phyloP scores from a whole-genome alignment of 2,113 vertebrate genomes.

The Rhinoptilus africanus region DNA sequence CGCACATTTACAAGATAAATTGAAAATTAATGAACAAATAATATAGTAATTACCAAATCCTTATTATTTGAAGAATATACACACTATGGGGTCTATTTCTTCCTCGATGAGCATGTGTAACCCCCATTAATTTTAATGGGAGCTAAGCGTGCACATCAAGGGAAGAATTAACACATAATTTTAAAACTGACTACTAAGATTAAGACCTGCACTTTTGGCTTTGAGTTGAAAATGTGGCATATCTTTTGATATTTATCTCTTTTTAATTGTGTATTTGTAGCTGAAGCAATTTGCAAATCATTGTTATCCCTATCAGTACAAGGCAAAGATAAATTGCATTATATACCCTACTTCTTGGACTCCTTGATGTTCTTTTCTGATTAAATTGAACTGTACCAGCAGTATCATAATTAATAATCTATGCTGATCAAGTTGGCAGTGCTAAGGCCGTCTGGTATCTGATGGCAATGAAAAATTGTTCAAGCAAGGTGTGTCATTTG shows the following conservation, averaged over 20 bases:
- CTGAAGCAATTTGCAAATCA: constrained; percentile 76
- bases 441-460: constrained; percentile 15
- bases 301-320: constrained; percentile 74
- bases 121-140: constrained; percentile 83
- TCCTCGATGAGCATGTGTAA: constrained; percentile 73
- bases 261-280: constrained; percentile 80
- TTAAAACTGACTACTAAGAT: constrained; percentile 71
- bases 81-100: constrained; percentile 71
- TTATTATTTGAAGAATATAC: constrained; percentile 72
- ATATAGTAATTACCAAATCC: constrained; percentile 75
- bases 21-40: constrained; percentile 82
- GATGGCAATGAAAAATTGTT: constrained; percentile 49
- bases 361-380: constrained; percentile 74
- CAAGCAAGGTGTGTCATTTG: constrained; percentile 41
- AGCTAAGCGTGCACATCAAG: constrained; percentile 77
- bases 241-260: constrained; percentile 76
- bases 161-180: constrained; percentile 65
- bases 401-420: constrained; percentile 78
- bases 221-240: constrained; percentile 73
- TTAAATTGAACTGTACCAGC: constrained; percentile 67
- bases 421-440: constrained; percentile 50
- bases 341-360: constrained; percentile 65
- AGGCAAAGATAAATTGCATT: constrained; percentile 74
- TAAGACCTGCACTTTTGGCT: constrained; percentile 77
- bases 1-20: constrained; percentile 78